A percentile compares a stretch with the other conserved stretches of the same genome.
Evolutionary conservation across 2,797 vertebrate genomes (phyloP).

Genomic region (Sebastes oblongus): DNA sequence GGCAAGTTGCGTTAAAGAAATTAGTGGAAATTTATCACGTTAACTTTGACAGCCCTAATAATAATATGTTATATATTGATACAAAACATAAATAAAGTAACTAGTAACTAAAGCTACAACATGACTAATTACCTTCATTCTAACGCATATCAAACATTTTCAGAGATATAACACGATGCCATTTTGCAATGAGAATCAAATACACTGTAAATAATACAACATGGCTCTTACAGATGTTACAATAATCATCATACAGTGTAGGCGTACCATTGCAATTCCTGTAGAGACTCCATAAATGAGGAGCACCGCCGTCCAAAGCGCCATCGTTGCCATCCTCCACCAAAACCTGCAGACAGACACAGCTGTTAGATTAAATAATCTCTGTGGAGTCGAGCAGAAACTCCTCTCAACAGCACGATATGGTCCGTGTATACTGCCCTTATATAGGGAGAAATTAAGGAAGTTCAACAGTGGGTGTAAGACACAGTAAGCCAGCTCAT

Average conservation of each 20-base stretch:
- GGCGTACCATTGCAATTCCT: neutral
- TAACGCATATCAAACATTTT: too few relatives aligned
- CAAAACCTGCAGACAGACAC: neutral
- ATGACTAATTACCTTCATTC: too few relatives aligned
- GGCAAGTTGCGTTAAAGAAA: too few relatives aligned
- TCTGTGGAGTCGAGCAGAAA: neutral
- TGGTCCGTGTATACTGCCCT: fast-evolving
- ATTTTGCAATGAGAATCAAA: too few relatives aligned
- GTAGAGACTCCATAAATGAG: neutral
- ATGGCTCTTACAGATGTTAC: neutral
- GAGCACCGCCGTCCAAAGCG: neutral
- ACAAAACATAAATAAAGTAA: too few relatives aligned
- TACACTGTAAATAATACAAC: too few relatives aligned
- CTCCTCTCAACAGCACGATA: fast-evolving
- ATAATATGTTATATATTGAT: too few relatives aligned
- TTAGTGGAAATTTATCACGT: too few relatives aligned
- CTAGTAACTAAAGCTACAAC: too few relatives aligned
- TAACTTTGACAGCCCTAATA: too few relatives aligned
- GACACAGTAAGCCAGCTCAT: neutral
- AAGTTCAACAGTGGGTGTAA: neutral
- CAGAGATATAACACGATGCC: too few relatives aligned
- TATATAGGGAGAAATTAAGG: neutral
- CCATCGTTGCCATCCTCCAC: neutral
- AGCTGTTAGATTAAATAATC: neutral
- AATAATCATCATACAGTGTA: neutral